Conservation (phyloP, 2,797 vertebrate species). For the Scomberomorus guttatus region DNA sequence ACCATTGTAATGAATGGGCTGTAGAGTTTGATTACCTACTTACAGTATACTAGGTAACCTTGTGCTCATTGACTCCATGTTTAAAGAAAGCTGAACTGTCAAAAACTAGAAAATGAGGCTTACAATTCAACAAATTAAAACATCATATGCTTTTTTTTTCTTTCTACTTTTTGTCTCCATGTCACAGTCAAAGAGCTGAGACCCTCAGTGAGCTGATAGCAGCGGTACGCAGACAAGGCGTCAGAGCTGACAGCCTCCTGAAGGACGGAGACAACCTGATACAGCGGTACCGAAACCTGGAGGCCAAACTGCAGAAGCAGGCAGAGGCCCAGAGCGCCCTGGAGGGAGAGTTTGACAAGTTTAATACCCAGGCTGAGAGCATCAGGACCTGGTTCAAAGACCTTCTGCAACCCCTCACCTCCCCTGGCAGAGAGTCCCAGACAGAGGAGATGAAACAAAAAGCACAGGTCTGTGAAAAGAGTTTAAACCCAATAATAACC, state of each 20-base stretch:
- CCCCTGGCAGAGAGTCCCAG: slow-evolving; percentile 61
- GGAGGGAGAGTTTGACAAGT: slow-evolving; percentile 70
- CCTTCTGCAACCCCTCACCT: slow-evolving; percentile 79
- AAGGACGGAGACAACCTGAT: slow-evolving; percentile 82
- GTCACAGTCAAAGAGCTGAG: slow-evolving; percentile 82
- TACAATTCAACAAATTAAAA: not conserved
- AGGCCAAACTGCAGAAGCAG: slow-evolving; percentile 73
- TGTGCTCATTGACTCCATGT: not conserved
- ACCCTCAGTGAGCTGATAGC: slow-evolving; percentile 81
- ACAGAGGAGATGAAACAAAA: slow-evolving; percentile 79
- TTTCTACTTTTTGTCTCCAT: not conserved
- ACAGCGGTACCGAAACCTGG: slow-evolving; percentile 84
- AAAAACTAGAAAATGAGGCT: not conserved
- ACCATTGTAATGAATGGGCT: not conserved
- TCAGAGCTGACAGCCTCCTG: slow-evolving; percentile 84
- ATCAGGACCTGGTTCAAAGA: slow-evolving; percentile 84
- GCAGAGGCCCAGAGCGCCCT: slow-evolving; percentile 64
- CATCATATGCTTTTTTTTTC: not conserved
- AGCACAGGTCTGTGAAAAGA: slow-evolving; percentile 84
- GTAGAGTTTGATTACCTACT: not conserved
- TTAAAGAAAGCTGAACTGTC: not conserved
- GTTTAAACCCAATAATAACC: not conserved
- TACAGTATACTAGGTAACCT: too few species aligned
- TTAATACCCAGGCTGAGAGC: slow-evolving; percentile 79
- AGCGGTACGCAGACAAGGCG: slow-evolving; percentile 85